These are phyloP conservation scores for Passer montanus DNA, from an alignment of 2,113 vertebrate genomes.

Conservation along the genomic window DNA sequence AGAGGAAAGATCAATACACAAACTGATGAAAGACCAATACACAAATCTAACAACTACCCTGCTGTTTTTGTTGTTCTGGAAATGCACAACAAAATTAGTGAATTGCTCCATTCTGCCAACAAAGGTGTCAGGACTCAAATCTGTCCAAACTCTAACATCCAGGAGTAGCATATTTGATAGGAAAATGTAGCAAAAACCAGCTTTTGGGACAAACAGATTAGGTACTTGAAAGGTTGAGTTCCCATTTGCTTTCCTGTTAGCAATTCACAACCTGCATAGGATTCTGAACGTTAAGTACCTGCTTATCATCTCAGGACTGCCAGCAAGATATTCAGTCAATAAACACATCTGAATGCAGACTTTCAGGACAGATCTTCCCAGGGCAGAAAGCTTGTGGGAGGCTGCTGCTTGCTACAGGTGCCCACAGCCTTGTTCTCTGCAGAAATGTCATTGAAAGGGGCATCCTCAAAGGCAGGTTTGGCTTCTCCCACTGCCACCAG, in stretches of 20 bases:
- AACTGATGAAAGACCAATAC: background rate
- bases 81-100: background rate
- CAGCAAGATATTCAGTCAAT: background rate
- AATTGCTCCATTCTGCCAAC: background rate
- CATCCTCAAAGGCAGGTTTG: background rate
- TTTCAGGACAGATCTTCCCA: background rate
- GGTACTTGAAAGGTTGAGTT: background rate
- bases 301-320: background rate
- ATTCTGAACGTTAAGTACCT: background rate
- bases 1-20: background rate
- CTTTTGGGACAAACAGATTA: background rate
- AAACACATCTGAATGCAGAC: background rate
- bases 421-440: background rate
- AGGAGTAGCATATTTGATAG: background rate
- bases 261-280: background rate
- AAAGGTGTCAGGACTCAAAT: background rate
- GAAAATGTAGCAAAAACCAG: background rate
- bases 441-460: rapidly evolving
- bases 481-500: background rate
- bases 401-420: background rate
- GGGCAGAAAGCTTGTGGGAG: background rate
- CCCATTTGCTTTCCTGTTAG: background rate
- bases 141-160: background rate
- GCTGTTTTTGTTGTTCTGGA: background rate
- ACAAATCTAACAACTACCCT: background rate